Evolutionary conservation across 2,797 vertebrate species (phyloP), one percentile per base, ranked within the genome.

Genomic region (Malacoctenus gilli): DNA sequence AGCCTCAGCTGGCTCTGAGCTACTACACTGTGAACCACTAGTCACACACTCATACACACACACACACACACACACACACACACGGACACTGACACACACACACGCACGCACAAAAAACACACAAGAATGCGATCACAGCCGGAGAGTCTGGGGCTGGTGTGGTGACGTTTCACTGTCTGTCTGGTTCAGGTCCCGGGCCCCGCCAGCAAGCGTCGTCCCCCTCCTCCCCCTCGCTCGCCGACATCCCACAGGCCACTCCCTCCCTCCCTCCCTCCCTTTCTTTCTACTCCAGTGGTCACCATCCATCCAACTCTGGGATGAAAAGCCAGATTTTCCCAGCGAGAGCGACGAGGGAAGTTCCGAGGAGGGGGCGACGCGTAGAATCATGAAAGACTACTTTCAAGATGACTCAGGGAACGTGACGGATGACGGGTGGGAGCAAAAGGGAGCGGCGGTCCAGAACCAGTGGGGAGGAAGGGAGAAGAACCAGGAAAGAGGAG

Each of bases 91-190:
- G 69, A 67, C 43, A 66, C 75, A 57, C 15, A 21, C 15, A 52
- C 12, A 53, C 41, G 60, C 42, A 63, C 22, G 25, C 30, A 66
- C 75, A 53, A 66, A 72, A 53, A 60, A 51, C 72, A 67, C 43
- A 66, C 75, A 57, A 52, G 43, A 69, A 55, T 66, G 59, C 10
- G 22, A 72, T 68, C 72, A 18, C 78, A 64, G 80, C 70, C 52
- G n/a, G 75, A 56, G 59, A 85, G 80, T 86, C 85, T 85, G 81
- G 79, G 50, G 71, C 66, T 78, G 60, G 54, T 62, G 65, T 86
- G 83, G 65, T 88, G 85, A 89, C 84, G 78, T 87, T 75, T 82
- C 71, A 36, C 79, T 80, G 73, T 81, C 78, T 86, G 87, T 83
- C 85, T 85, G 79, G 75, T 82, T 77, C 71, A 77, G 65, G 75